Base-by-base conservation (phyloP, 1,140 invertebrate species). In the Cecropterus lyciades region DNA sequence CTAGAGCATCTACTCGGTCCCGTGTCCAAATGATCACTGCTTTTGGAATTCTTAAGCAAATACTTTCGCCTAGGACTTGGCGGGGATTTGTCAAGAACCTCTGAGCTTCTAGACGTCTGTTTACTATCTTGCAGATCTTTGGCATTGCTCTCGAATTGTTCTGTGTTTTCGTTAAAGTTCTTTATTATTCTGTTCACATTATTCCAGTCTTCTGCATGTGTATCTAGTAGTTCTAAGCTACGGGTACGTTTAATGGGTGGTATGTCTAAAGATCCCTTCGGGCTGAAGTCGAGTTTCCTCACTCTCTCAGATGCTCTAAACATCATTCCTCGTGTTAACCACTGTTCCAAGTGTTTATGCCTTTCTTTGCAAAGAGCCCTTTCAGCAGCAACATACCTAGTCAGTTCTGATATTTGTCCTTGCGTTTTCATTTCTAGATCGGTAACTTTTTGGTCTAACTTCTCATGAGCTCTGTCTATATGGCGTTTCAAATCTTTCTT, bases 401-500 rank as follows among this genome's bases (percentile, higher is more conserved):
- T 95, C 16, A 96, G 72, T 71, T 95, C 93, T n/a, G 95, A 95
- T 60, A 97, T 94, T 80, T 97, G 96, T 33, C 95, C 95, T 69
- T 95, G 93, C 9, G 96, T 97, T 69, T 94, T 94, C 67, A 95
- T 94, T 80, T 97, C 96, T n/a, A 98, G 88, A 77, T 95, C 94
- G n/a, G 95, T 95, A 1, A 98, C 97, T 75, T 97, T 96, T 40
- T 96, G 94, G 49, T 97, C 96, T 27, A 99, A 87, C 62, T 95
- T 94, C 63, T 97, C 95, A 75, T 97, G 96, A 3, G 96, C 96
- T 67, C 95, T 94, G 79, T 97, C 95, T 8, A 98, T 96, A 70
- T 97, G 96, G 13, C 96, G 95, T 77, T 98, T 96, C 2, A 98
- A 79, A 75, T 98, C 97, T 62, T 97, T 95, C 65, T 97, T 97